Evolutionary conservation across 2,113 vertebrate species (phyloP).

Genomic region (Chinchilla lanigera): DNA sequence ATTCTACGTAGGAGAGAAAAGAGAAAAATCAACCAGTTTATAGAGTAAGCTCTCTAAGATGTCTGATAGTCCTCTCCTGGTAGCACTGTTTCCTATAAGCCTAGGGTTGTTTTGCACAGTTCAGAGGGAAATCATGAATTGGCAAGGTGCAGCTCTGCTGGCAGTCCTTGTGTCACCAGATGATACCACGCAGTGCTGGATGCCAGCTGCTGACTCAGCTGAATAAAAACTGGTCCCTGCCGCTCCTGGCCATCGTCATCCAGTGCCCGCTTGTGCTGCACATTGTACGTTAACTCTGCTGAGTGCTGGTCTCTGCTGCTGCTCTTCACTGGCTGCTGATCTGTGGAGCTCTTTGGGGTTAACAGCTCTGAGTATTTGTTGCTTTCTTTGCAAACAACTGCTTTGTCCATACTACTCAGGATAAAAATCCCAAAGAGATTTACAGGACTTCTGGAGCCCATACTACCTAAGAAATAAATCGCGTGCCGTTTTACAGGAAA

Average conservation of each 20-base stretch:
- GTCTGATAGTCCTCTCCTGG: neutral
- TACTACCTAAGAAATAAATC: neutral
- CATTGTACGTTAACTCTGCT: neutral
- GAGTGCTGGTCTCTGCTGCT: neutral
- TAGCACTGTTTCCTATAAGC: neutral
- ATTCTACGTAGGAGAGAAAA: neutral
- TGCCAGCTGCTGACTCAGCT: neutral
- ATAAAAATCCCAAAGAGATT: neutral
- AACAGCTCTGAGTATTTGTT: neutral
- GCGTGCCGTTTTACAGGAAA: neutral
- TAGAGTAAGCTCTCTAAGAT: neutral
- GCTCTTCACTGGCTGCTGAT: neutral
- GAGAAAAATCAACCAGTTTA: neutral
- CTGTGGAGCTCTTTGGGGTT: neutral
- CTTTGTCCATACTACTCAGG: neutral
- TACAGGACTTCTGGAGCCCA: neutral
- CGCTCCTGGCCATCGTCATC: neutral
- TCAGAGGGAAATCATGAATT: neutral
- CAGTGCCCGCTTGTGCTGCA: neutral
- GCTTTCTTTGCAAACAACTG: neutral
- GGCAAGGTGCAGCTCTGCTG: neutral
- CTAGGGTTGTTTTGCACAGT: neutral
- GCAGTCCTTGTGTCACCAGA: neutral
- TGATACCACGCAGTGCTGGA: neutral
- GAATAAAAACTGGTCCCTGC: neutral